These are phyloP conservation scores for Tortrix viridana DNA, from an alignment of 2,888 invertebrate genomes.

Conservation along the genomic window DNA sequence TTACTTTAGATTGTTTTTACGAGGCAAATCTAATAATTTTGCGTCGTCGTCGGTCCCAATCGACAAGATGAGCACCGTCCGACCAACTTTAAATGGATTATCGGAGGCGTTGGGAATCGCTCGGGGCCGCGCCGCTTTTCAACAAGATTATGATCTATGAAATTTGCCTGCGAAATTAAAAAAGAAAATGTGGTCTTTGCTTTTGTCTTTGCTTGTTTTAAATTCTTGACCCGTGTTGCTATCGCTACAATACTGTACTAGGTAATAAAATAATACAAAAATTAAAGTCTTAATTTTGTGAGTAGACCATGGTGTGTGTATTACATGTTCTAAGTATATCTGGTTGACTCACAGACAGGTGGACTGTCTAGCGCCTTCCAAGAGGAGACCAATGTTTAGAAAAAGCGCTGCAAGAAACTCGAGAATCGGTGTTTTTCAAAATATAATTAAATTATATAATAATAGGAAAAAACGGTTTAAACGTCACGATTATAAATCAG, in stretches of 20 bases:
- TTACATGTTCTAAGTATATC: too few relatives aligned
- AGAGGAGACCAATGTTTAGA: too few relatives aligned
- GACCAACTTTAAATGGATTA: slow-evolving; percentile 44
- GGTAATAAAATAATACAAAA: too few relatives aligned
- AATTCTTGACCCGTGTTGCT: background rate
- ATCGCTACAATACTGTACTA: background rate
- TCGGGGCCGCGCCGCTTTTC: slow-evolving; percentile 39
- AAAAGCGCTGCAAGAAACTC: too few relatives aligned
- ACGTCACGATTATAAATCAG: too few relatives aligned
- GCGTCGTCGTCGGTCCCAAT: slow-evolving; percentile 40
- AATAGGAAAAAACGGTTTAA: too few relatives aligned
- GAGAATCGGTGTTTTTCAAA: too few relatives aligned
- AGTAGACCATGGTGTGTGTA: too few relatives aligned
- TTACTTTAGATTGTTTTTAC: slow-evolving; percentile 42
- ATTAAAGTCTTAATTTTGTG: too few relatives aligned
- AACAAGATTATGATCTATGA: slow-evolving; percentile 55
- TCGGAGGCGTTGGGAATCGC: slow-evolving; percentile 39
- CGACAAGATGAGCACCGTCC: slow-evolving; percentile 42
- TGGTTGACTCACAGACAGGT: too few relatives aligned
- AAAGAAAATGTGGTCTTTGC: slow-evolving; percentile 43
- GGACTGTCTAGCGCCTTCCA: too few relatives aligned
- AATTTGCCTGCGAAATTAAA: slow-evolving; percentile 57
- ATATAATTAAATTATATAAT: too few relatives aligned
- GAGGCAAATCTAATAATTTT: slow-evolving; percentile 47
- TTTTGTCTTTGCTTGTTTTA: slow-evolving; percentile 13